These are phyloP conservation scores for Margarornis squamiger DNA, from an alignment of 2,797 vertebrate species.

Conservation along the genomic window DNA sequence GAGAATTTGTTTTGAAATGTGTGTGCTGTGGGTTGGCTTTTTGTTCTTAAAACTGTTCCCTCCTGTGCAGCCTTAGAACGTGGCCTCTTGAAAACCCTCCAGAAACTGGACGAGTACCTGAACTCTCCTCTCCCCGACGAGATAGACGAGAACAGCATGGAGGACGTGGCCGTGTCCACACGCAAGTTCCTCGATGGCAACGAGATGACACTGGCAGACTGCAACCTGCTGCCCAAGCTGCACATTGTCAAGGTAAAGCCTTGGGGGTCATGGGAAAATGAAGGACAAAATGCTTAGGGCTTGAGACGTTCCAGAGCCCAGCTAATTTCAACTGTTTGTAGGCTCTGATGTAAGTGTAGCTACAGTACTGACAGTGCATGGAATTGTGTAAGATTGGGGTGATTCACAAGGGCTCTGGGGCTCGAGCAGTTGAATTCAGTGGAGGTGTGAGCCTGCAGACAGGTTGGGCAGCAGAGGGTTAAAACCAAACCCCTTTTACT, in stretches of 20 bases:
- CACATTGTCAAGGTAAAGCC: conserved; percentile 93
- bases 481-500: not conserved
- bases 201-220: conserved; percentile 96
- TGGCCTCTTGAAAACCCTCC: conserved; percentile 91
- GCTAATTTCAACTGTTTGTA: fast-evolving
- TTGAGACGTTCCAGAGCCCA: not conserved
- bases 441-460: not conserved
- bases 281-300: fast-evolving
- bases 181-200: conserved; percentile 94
- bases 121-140: conserved; percentile 91
- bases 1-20: not conserved
- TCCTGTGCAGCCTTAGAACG: conserved; percentile 83
- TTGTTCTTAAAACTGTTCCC: not conserved
- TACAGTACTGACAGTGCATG: fast-evolving
- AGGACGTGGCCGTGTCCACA: conserved; percentile 85
- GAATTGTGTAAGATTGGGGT: not conserved
- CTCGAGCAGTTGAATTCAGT: not conserved
- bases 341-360: not conserved
- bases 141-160: conserved; percentile 96
- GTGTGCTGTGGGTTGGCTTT: not conserved
- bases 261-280: fast-evolving
- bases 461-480: not conserved
- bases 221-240: conserved; percentile 96
- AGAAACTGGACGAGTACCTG: conserved; percentile 96
- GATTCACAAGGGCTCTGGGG: not conserved